Evolutionary conservation across 2,797 vertebrate genomes (phyloP), one percentile per base, ranked within the genome.

Genomic region (Myotis planiceps): DNA sequence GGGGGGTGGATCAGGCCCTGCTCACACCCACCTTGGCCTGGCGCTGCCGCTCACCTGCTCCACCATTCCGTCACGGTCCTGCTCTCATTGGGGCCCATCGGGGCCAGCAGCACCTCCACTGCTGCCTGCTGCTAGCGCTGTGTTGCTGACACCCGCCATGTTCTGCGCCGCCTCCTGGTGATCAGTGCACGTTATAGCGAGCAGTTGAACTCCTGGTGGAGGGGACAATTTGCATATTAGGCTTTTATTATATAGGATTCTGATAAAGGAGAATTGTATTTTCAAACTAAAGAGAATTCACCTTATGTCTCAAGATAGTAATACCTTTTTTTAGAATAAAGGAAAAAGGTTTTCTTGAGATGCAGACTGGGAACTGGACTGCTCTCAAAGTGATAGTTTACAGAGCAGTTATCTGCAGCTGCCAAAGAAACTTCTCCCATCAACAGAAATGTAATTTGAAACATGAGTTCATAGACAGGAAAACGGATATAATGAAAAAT

Each of bases 361-460:
- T 16, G n/a, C 10, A 66, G 69, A 74, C 39, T 92, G 86, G 72
- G 39, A 91, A 75, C 72, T 81, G 34, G 25, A 66, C 19, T 92
- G 27, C 60, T 13, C 47, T 96, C 47, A 29, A 55, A 69, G 69
- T 92, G 79, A 75, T 95, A 90, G 87, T 95, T 94, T 91, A 68
- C 78, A 88, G 81, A 90, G 32, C 18, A 39, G 42, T 91, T 96
- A 80, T 81, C 83, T 94, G 13, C 12, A 90, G 34, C 68, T 96
- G 65, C 32, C n/a, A 34, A 87, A 86, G 85, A 91, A 91, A 83
- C 65, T 75, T 88, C 27, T 29, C 32, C 60, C 34, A 32, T 74
- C 71, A 92, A 66, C 45, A 75, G 76, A 92, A 84, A 93, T 90
- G 42, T 93, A 72, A 90, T 79, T 97, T 94, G 81, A 95, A 94